phyloP scores from a whole-genome alignment of 2,888 invertebrate genomes.

The Spisula subtruncata region DNA sequence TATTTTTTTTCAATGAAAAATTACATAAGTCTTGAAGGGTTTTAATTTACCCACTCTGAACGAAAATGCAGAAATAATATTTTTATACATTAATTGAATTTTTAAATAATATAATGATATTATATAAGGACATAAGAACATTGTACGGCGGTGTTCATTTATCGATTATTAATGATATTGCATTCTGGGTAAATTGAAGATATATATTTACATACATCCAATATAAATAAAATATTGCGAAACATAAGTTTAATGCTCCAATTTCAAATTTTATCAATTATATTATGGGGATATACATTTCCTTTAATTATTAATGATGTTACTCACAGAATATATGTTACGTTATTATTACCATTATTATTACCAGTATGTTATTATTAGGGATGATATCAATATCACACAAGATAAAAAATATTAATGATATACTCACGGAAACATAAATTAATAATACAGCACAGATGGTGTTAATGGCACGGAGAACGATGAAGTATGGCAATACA shows the following conservation, averaged over 20 bases:
- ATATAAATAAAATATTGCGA: background rate
- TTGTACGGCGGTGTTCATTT: background rate
- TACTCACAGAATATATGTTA: background rate
- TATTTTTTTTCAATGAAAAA: too few relatives aligned
- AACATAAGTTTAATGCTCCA: background rate
- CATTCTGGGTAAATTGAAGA: background rate
- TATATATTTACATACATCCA: background rate
- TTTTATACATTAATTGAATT: too few relatives aligned
- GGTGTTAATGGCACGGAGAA: background rate
- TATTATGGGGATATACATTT: background rate
- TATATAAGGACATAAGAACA: too few relatives aligned
- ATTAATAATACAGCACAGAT: background rate
- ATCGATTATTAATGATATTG: background rate
- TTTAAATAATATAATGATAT: too few relatives aligned
- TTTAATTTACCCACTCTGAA: too few relatives aligned
- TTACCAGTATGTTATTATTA: too few relatives aligned
- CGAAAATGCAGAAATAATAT: too few relatives aligned
- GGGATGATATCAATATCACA: background rate
- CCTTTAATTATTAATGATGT: background rate
- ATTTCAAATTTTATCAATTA: background rate
- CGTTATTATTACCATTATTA: background rate
- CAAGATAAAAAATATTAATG: background rate
- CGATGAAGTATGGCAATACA: background rate
- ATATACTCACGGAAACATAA: background rate
- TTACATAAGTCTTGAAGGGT: too few relatives aligned